phyloP scores from a whole-genome alignment of 2,797 vertebrate genomes.

The Sebastes baramenuke region DNA sequence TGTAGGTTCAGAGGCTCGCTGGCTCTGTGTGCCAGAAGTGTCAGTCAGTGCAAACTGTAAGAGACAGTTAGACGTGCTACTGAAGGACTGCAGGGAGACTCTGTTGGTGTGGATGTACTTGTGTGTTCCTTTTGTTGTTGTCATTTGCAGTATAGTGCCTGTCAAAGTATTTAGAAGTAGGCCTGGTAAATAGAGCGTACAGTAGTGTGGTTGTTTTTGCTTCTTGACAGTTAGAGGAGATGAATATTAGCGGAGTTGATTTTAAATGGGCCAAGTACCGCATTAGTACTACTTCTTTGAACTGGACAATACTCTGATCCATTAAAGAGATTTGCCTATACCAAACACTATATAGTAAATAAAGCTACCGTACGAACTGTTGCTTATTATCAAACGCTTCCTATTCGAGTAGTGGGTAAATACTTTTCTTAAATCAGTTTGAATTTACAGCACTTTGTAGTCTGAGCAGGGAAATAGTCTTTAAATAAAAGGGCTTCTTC shows the following conservation, averaged over 20 bases:
- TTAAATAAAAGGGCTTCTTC: slow-evolving; percentile 15
- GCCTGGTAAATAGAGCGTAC: not conserved
- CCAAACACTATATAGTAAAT: not conserved
- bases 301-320: not conserved
- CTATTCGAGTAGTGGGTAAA: not conserved
- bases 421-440: not conserved
- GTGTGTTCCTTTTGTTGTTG: not conserved
- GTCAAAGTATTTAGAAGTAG: not conserved
- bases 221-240: not conserved
- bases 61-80: not conserved
- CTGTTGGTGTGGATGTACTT: not conserved
- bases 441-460: slow-evolving; percentile 19
- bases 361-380: not conserved
- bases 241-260: slow-evolving; percentile 1
- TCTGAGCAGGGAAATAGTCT: not conserved
- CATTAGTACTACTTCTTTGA: not conserved
- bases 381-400: not conserved
- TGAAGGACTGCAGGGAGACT: slow-evolving; percentile 14
- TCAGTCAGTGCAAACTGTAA: slow-evolving; percentile 16
- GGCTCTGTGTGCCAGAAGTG: slow-evolving; percentile 6
- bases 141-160: not conserved
- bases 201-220: not conserved
- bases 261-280: not conserved
- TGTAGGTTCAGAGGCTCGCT: slow-evolving; percentile 6
- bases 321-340: not conserved